Evolutionary conservation across 92 coral and sea anemone species (phyloP).

Genomic region (Umimayanthus chanpuru): DNA sequence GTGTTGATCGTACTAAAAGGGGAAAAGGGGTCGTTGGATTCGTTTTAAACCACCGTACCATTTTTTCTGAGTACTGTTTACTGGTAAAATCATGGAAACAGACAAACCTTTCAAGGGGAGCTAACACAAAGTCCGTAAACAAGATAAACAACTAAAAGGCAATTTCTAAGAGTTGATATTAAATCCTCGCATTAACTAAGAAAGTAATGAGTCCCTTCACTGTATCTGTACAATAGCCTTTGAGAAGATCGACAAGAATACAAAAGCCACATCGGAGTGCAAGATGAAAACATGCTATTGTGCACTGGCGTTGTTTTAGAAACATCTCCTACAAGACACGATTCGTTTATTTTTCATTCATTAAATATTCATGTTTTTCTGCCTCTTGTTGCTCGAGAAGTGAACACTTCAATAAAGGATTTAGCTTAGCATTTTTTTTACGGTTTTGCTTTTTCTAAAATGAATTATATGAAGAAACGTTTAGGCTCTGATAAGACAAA

Average conservation of each 20-base stretch:
- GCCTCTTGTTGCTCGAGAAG: neutral
- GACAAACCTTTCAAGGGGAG: neutral
- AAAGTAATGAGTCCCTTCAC: neutral
- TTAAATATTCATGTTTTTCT: neutral
- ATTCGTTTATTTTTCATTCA: neutral
- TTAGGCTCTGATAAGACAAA: neutral
- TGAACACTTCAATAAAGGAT: neutral
- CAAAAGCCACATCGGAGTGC: neutral
- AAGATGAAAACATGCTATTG: constrained; percentile 9
- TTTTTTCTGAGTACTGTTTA: neutral
- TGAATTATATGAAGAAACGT: neutral
- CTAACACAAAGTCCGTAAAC: neutral
- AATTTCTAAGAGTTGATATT: neutral
- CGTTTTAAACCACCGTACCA: neutral
- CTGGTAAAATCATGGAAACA: neutral
- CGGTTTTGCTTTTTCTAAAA: neutral
- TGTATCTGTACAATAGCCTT: neutral
- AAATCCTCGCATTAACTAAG: neutral
- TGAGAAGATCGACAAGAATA: neutral
- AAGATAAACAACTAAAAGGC: neutral
- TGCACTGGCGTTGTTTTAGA: constrained; percentile 17
- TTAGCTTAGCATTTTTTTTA: neutral
- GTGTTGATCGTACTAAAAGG: constrained; percentile 17
- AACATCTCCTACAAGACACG: constrained; percentile 1
- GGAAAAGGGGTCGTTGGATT: neutral